A percentile compares a stretch with the other conserved stretches of the same genome.
Evolutionary conservation across 2,888 invertebrate species (phyloP).

Genomic region (Portevinia maculata): DNA sequence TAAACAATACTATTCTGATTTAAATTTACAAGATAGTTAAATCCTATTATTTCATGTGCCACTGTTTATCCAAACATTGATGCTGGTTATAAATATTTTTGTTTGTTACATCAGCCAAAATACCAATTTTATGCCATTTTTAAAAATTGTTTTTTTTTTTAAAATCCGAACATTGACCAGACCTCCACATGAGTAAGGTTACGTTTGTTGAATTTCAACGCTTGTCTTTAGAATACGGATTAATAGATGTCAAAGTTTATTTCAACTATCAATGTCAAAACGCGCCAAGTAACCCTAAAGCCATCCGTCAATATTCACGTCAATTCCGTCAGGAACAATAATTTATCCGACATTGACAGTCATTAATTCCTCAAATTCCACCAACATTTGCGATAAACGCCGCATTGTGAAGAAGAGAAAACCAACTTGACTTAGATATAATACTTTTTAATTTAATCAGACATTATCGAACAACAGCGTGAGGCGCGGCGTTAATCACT

Average conservation of each 20-base stretch:
- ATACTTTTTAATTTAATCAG: background rate
- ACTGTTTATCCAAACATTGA: background rate
- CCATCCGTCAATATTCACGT: background rate
- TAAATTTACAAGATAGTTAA: background rate
- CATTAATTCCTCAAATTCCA: background rate
- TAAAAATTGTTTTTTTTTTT: too few species aligned
- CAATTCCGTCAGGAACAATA: background rate
- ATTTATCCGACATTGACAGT: background rate
- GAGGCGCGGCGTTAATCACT: conserved; percentile 14
- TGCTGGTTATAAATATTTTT: background rate
- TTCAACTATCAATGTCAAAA: background rate
- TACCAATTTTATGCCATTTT: too few species aligned
- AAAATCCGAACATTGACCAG: too few species aligned
- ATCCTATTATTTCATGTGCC: background rate
- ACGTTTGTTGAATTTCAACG: too few species aligned
- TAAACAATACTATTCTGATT: too few species aligned
- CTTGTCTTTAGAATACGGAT: too few species aligned
- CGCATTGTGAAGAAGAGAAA: background rate
- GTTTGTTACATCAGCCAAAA: background rate
- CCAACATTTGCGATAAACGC: background rate
- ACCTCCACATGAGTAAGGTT: too few species aligned
- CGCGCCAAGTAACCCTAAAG: background rate
- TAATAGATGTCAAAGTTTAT: too few species aligned
- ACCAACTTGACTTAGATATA: background rate
- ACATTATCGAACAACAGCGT: background rate